Percentiles rank a stretch among this genome's conserved stretches.
Evolutionary conservation across 2,797 vertebrate genomes (phyloP).

Genomic region (Hypotaenidia philippensis): DNA sequence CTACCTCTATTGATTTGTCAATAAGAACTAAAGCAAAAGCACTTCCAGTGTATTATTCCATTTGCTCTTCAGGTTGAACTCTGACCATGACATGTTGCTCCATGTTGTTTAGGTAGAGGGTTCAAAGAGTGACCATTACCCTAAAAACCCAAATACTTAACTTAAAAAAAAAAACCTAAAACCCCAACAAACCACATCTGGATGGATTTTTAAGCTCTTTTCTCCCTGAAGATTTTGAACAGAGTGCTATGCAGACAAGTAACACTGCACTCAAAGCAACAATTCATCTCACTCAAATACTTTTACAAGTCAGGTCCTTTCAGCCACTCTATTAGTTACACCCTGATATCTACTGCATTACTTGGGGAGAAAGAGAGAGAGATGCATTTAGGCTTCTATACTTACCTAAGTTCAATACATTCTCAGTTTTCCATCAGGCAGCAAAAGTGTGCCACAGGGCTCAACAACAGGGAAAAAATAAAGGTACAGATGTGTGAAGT

Average conservation of each 20-base stretch:
- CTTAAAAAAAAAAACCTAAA: no score
- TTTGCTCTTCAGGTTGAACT: background rate
- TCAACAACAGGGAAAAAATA: background rate
- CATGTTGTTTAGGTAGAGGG: background rate
- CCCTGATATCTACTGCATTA: background rate
- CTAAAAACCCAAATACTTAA: background rate
- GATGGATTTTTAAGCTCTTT: background rate
- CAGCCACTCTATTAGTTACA: background rate
- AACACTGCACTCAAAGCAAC: background rate
- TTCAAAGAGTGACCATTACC: fast-evolving
- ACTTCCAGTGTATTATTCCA: background rate
- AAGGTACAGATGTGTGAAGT: background rate
- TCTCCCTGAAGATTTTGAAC: background rate
- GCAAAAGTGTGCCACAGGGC: background rate
- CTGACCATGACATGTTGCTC: background rate
- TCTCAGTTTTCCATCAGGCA: background rate
- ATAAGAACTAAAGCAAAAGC: background rate
- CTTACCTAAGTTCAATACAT: fast-evolving
- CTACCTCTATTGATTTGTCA: background rate
- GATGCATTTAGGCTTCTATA: background rate
- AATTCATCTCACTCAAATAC: background rate
- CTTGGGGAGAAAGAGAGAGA: background rate
- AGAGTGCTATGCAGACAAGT: background rate
- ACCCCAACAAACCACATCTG: background rate
- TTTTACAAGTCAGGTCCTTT: background rate